Conservation (phyloP, 1,140 invertebrate species). For the Sipha flava region DNA sequence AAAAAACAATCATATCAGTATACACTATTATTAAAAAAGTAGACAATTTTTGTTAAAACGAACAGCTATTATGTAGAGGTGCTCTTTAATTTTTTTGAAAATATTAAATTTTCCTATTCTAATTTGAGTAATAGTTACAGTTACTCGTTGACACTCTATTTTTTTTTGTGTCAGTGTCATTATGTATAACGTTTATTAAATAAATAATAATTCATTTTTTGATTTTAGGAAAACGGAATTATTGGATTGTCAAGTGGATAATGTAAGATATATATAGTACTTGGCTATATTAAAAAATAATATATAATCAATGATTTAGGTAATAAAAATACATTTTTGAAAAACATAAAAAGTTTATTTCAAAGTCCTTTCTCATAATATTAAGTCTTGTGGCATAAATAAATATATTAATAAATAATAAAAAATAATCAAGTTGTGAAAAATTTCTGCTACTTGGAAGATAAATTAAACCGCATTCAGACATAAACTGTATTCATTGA, state of each 20-base stretch:
- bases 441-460: conserved; percentile 11
- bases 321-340: conserved; percentile 1
- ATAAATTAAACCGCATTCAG: conserved; percentile 16
- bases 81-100: no score
- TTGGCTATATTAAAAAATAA: neutral
- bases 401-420: conserved; percentile 19
- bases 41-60: no score
- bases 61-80: no score
- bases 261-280: neutral
- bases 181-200: no score
- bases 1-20: no score
- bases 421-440: conserved; percentile 21
- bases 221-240: conserved; percentile 38
- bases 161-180: no score
- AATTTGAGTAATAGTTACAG: no score
- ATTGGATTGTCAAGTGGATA: conserved; percentile 39
- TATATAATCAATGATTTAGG: neutral
- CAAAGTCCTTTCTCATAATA: conserved; percentile 12
- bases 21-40: no score
- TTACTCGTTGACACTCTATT: no score
- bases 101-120: no score
- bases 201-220: neutral
- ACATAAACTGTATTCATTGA: neutral
- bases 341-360: conserved; percentile 29
- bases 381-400: neutral